Evolutionary conservation across 2,888 invertebrate genomes (phyloP).

Genomic region (Drosophila barbarae): DNA sequence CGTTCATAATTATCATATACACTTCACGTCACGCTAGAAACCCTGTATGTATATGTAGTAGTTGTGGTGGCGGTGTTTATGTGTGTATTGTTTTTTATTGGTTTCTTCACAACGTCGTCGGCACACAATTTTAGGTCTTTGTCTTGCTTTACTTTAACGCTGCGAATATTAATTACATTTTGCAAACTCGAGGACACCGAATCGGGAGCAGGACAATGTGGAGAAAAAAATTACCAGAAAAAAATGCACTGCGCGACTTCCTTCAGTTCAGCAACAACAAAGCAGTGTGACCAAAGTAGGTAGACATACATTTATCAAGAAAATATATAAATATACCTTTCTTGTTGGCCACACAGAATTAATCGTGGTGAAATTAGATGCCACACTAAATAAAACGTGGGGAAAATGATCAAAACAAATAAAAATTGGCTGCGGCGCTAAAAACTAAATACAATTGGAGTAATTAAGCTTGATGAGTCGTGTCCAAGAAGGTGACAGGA

Average conservation of each 20-base stretch:
- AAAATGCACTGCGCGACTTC: slow-evolving; percentile 71
- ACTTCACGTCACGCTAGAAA: slow-evolving; percentile 66
- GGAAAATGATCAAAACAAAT: too few relatives aligned
- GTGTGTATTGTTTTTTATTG: slow-evolving; percentile 49
- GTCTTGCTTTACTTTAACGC: slow-evolving; percentile 24
- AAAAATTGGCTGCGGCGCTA: too few relatives aligned
- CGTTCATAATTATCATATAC: slow-evolving; percentile 48
- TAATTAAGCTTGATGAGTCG: too few relatives aligned
- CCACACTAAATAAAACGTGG: too few relatives aligned
- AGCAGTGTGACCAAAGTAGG: slow-evolving; percentile 14
- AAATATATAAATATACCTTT: too few relatives aligned
- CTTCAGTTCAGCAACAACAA: slow-evolving; percentile 37
- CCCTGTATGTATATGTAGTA: slow-evolving; percentile 45
- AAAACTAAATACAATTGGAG: too few relatives aligned
- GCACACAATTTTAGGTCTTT: slow-evolving; percentile 51
- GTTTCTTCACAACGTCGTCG: slow-evolving; percentile 31
- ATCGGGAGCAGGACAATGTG: slow-evolving; percentile 47
- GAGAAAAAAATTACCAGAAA: slow-evolving; percentile 70
- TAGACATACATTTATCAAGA: too few relatives aligned
- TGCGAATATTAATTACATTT: slow-evolving; percentile 7
- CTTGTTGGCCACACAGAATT: too few relatives aligned
- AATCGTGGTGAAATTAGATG: too few relatives aligned
- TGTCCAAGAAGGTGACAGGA: too few relatives aligned
- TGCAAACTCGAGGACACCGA: slow-evolving; percentile 17
- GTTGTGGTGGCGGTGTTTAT: slow-evolving; percentile 36